Evolutionary conservation across 1,140 invertebrate genomes (phyloP).

Genomic region (Rhagoletis zephyria): DNA sequence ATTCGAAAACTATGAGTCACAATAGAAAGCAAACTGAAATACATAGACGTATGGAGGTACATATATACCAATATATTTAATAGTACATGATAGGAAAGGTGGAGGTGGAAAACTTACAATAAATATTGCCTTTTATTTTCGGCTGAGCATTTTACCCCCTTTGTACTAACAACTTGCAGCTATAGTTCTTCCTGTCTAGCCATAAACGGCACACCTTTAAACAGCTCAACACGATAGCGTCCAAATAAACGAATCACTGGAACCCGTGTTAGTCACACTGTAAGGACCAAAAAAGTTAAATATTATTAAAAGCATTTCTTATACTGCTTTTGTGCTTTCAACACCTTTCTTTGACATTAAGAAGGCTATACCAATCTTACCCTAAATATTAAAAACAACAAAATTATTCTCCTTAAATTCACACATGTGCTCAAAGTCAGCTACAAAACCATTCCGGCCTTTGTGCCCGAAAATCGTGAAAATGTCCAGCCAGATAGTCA

Average conservation of each 20-base stretch:
- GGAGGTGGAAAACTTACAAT: neutral
- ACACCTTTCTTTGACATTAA: too few relatives aligned
- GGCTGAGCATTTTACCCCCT: neutral
- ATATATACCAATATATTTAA: neutral
- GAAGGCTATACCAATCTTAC: too few relatives aligned
- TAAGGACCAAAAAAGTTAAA: neutral
- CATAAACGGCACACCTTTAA: neutral
- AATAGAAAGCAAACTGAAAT: neutral
- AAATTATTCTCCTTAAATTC: too few relatives aligned
- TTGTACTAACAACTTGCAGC: neutral
- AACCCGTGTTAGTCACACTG: neutral
- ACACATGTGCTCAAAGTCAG: too few relatives aligned
- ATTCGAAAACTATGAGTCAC: constrained; percentile 24
- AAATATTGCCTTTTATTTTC: neutral
- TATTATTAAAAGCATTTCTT: too few relatives aligned
- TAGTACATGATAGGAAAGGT: too few relatives aligned
- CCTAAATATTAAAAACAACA: too few relatives aligned
- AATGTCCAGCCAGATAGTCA: neutral
- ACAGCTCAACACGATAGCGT: neutral
- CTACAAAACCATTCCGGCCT: neutral
- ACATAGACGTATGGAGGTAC: neutral
- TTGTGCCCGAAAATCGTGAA: neutral
- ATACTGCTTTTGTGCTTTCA: too few relatives aligned
- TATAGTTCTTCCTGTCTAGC: neutral
- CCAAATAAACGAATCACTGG: neutral